These are phyloP conservation scores for Synanthedon vespiformis DNA, from an alignment of 2,888 invertebrate genomes.

Conservation along the genomic window DNA sequence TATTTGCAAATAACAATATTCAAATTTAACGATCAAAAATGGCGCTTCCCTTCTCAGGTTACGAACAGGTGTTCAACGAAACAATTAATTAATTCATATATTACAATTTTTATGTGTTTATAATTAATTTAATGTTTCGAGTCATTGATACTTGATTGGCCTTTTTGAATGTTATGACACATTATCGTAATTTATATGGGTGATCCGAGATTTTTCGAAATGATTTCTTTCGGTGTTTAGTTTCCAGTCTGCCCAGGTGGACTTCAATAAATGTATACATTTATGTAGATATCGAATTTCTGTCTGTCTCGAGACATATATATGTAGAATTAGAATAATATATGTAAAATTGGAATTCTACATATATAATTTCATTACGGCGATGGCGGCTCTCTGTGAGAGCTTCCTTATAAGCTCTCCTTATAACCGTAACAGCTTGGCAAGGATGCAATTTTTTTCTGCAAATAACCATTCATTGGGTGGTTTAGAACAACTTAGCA, in stretches of 20 bases:
- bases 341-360: too few species aligned
- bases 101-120: constrained; percentile 13
- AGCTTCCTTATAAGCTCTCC: too few species aligned
- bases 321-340: too few species aligned
- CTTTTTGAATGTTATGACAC: neutral
- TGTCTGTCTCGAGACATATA: too few species aligned
- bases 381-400: neutral
- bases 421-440: too few species aligned
- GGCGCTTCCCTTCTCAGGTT: constrained; percentile 21
- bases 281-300: neutral
- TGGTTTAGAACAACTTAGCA: too few species aligned
- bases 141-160: neutral
- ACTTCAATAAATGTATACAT: neutral
- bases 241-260: neutral
- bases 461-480: too few species aligned
- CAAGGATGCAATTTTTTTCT: too few species aligned
- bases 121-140: constrained; percentile 15
- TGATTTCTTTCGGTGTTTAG: neutral
- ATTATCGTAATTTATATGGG: neutral
- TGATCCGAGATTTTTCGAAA: neutral
- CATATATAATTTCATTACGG: too few species aligned
- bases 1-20: constrained; percentile 2
- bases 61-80: constrained; percentile 32
- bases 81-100: constrained; percentile 14
- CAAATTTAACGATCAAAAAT: constrained; percentile 16